Evolutionary conservation across 2,113 vertebrate genomes (phyloP).

Genomic region (Paramormyrops kingsleyae): DNA sequence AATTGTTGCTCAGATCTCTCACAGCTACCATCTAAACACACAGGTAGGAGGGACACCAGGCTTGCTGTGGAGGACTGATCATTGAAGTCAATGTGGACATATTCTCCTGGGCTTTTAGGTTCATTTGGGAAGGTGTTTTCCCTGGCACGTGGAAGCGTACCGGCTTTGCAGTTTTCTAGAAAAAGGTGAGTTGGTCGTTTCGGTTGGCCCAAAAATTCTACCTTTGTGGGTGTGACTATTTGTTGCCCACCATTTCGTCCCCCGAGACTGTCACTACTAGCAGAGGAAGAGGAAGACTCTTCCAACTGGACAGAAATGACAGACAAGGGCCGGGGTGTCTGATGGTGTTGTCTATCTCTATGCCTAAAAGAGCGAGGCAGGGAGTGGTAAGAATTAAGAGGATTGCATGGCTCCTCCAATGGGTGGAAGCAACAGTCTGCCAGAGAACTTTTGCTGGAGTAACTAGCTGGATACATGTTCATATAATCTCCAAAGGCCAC

Average conservation of each 20-base stretch:
- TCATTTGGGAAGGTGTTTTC: constrained; percentile 67
- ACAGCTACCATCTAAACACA: constrained; percentile 28
- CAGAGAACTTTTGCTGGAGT: constrained; percentile 72
- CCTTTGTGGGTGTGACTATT: constrained; percentile 42
- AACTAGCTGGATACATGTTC: constrained; percentile 81
- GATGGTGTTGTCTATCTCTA: constrained; percentile 51
- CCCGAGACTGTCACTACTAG: constrained; percentile 78
- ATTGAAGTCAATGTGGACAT: constrained; percentile 77
- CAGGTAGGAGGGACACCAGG: constrained; percentile 31
- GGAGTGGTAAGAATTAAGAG: constrained; percentile 74
- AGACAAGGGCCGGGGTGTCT: constrained; percentile 57
- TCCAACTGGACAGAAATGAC: constrained; percentile 63
- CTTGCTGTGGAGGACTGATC: constrained; percentile 56
- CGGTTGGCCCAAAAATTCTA: constrained; percentile 61
- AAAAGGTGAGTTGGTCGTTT: constrained; percentile 69
- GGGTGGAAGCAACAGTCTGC: constrained; percentile 69
- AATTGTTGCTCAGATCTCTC: constrained; percentile 39
- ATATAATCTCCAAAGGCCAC: constrained; percentile 71
- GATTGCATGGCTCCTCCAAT: constrained; percentile 55
- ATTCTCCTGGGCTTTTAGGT: constrained; percentile 80
- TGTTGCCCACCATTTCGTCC: constrained; percentile 49
- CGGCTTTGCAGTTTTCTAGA: constrained; percentile 72
- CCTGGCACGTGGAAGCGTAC: constrained; percentile 70
- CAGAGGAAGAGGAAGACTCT: constrained; percentile 70
- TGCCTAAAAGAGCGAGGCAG: constrained; percentile 80